phyloP scores from a whole-genome alignment of 2,888 invertebrate genomes.

The Andrena haemorrhoa region DNA sequence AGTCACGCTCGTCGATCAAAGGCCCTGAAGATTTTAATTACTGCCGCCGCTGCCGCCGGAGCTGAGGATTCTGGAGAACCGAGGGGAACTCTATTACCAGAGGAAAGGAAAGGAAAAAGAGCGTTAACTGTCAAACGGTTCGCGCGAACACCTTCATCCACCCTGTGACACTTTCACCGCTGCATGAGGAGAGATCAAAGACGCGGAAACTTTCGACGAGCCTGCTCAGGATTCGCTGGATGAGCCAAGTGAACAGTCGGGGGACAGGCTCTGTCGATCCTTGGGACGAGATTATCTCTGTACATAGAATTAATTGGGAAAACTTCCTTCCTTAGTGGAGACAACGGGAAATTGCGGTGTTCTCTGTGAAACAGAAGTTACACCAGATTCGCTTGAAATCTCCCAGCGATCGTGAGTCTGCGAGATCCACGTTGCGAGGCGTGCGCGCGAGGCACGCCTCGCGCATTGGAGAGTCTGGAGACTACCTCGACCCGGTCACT shows the following conservation, averaged over 20 bases:
- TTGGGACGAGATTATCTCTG: not conserved
- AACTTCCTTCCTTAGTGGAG: constrained; percentile 4
- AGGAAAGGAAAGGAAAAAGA: constrained; percentile 25
- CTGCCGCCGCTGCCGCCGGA: not conserved
- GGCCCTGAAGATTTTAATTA: constrained; percentile 58
- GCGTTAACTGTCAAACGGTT: constrained; percentile 18
- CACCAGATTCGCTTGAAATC: constrained; percentile 14
- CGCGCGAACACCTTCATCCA: constrained; percentile 10
- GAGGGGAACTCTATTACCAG: constrained; percentile 34
- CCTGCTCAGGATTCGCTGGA: not conserved
- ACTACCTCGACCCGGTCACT: too few relatives aligned
- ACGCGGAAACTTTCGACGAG: not conserved
- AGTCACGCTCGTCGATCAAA: constrained; percentile 54
- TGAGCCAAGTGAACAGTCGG: constrained; percentile 8
- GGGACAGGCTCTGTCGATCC: not conserved
- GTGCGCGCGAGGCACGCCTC: too few relatives aligned
- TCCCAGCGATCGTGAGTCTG: not conserved
- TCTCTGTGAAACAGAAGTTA: constrained; percentile 7
- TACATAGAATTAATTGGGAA: constrained; percentile 3
- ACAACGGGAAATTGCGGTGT: not conserved
- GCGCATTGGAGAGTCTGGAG: too few relatives aligned
- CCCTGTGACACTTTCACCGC: not conserved
- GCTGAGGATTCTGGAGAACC: constrained; percentile 29
- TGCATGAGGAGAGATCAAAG: not conserved
- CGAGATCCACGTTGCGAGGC: too few relatives aligned